Evolutionary conservation across 2,888 invertebrate species (phyloP).

Genomic region (Allophyes oxyacanthae): DNA sequence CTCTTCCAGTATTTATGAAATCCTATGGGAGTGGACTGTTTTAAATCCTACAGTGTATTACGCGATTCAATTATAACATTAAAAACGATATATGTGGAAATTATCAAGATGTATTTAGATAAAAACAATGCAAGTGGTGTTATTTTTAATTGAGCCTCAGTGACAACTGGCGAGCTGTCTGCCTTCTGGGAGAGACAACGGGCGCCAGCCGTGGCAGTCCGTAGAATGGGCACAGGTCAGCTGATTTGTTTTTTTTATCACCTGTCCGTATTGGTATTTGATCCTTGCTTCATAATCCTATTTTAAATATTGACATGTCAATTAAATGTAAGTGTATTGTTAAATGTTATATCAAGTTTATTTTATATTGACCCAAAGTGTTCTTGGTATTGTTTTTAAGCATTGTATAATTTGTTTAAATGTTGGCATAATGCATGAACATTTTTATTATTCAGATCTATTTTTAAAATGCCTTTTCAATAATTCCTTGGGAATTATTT

Average conservation of each 20-base stretch:
- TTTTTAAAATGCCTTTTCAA: too few relatives aligned
- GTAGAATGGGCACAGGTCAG: constrained; percentile 94
- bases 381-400: too few relatives aligned
- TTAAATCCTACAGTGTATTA: constrained; percentile 10
- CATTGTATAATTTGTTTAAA: too few relatives aligned
- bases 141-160: constrained; percentile 34
- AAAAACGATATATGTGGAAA: constrained; percentile 38
- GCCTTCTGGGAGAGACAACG: constrained; percentile 91
- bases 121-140: constrained; percentile 37
- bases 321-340: too few relatives aligned
- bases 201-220: constrained; percentile 89
- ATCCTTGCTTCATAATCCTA: too few relatives aligned
- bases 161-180: constrained; percentile 80
- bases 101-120: constrained; percentile 40
- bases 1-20: constrained; percentile 38
- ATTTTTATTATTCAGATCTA: too few relatives aligned
- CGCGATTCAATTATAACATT: constrained; percentile 7
- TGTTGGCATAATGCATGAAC: too few relatives aligned
- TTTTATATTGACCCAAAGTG: too few relatives aligned
- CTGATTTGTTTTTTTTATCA: constrained; percentile 24
- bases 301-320: too few relatives aligned
- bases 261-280: constrained; percentile 3
- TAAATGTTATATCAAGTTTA: too few relatives aligned
- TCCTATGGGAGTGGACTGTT: constrained; percentile 13
- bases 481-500: too few relatives aligned